Conservation (phyloP, 1,140 invertebrate genomes). For the Carcinoscorpius rotundicauda region DNA sequence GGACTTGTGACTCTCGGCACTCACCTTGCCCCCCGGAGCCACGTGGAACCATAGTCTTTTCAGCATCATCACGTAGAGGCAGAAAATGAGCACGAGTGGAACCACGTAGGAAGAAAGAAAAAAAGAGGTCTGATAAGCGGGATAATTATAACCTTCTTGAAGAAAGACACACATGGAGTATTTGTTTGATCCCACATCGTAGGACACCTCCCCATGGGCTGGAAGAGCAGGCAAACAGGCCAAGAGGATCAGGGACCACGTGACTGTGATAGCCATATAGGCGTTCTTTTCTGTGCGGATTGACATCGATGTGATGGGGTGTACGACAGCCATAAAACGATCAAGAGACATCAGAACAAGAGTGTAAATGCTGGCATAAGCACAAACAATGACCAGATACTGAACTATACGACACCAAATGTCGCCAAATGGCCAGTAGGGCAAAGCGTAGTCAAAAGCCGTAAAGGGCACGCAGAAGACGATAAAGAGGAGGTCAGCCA, state of each 20-base stretch:
- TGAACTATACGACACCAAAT: constrained; percentile 80
- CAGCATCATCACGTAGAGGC: constrained; percentile 83
- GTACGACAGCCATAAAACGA: constrained; percentile 86
- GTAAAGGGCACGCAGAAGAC: constrained; percentile 92
- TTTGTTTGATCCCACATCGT: neutral
- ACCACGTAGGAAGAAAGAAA: constrained; percentile 70
- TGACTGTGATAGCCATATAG: constrained; percentile 55
- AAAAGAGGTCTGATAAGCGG: constrained; percentile 41
- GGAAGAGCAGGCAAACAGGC: constrained; percentile 60
- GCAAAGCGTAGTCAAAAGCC: constrained; percentile 70
- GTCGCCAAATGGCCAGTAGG: constrained; percentile 81
- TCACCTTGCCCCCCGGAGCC: constrained; percentile 52
- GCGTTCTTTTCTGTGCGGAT: constrained; percentile 76
- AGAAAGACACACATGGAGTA: constrained; percentile 4
- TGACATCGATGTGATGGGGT: constrained; percentile 81
- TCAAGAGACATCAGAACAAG: constrained; percentile 91
- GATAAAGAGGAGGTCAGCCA: constrained; percentile 87
- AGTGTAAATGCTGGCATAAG: constrained; percentile 86
- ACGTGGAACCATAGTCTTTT: constrained; percentile 68
- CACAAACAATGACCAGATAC: constrained; percentile 73
- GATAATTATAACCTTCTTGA: constrained; percentile 10
- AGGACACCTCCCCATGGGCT: constrained; percentile 55
- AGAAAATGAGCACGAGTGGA: constrained; percentile 66
- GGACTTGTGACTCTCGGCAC: constrained; percentile 57
- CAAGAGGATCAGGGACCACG: constrained; percentile 67